Evolutionary conservation across 2,113 vertebrate genomes (phyloP).

Genomic region (Athene cunicularia): DNA sequence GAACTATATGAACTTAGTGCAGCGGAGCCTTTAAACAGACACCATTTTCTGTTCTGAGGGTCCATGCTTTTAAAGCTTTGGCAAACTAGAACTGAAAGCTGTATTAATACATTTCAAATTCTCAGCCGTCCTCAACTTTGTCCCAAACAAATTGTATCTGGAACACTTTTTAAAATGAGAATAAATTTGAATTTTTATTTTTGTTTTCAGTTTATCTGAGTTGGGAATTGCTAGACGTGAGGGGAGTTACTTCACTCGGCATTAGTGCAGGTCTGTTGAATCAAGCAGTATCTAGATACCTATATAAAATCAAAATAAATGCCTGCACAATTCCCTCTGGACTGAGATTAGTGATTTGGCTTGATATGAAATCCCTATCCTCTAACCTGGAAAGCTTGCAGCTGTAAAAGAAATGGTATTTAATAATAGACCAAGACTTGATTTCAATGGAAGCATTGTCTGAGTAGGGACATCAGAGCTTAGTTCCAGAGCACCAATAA

Average conservation of each 20-base stretch:
- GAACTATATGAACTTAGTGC: neutral
- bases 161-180: neutral
- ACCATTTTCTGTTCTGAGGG: neutral
- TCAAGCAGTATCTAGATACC: neutral
- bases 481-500: conserved; percentile 49
- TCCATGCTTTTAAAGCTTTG: neutral
- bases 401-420: conserved; percentile 30
- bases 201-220: neutral
- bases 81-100: neutral
- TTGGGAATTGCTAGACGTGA: neutral
- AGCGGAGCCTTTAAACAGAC: neutral
- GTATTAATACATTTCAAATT: neutral
- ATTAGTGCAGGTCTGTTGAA: neutral
- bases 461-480: conserved; percentile 50
- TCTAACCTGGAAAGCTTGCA: conserved; percentile 31
- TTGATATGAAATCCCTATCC: conserved; percentile 41
- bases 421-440: conserved; percentile 39
- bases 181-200: neutral
- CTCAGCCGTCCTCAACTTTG: neutral
- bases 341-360: conserved; percentile 25
- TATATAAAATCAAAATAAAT: conserved; percentile 39
- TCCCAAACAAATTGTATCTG: neutral
- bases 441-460: conserved; percentile 57
- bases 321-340: neutral
- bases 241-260: neutral